Base-by-base conservation (phyloP, 2,888 invertebrate genomes). In the Drosophila putrida region DNA sequence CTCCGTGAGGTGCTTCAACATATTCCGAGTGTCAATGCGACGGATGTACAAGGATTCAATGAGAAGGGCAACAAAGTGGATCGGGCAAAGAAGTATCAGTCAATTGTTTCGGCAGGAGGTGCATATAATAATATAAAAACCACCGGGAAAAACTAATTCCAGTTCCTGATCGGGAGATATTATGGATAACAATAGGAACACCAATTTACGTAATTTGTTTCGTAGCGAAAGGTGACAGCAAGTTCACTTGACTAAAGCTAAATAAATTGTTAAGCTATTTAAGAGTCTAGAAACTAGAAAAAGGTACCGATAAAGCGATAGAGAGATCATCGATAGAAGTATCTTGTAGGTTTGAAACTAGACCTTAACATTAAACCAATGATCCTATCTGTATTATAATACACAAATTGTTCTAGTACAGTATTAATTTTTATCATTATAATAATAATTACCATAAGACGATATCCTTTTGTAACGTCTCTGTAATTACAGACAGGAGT, bases 51-150 rank as follows among this genome's bases (percentile, higher is more conserved):
- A 90, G 95, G 96, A 72, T 95, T 98, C 65, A 98, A 98, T 92
- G 97, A 98, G 89, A 96, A 95, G 85, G 96, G 96, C 57, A 95
- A 95, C 90, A 96, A 97, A 92, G 95, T 96, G 46, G 98, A 98
- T 90, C 97, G 97, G 91, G 96, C 96, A 82, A 98, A 97, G 91
- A 97, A 97, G 96, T 93, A 94, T 98, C 28, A 96, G 97, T 28
- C 97, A 98, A 91, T 93, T 97, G 71, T 98, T 98, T 93, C 96
- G 96, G 80, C 96, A 97, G 88, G 97, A 97, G 92, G 96, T 97
- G 10, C 95, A 96, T 92, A 97, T 98, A 80, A 94, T 2, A 20
- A 20, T 20, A 20, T 2, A 80, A 4, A 57, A 88, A 50, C 67
- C 15, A 70, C 41, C 68, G 66, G 61, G 50, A 3, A 11, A 68